Evolutionary conservation across 1,140 invertebrate species (phyloP).

Genomic region (Anadara kagoshimensis): DNA sequence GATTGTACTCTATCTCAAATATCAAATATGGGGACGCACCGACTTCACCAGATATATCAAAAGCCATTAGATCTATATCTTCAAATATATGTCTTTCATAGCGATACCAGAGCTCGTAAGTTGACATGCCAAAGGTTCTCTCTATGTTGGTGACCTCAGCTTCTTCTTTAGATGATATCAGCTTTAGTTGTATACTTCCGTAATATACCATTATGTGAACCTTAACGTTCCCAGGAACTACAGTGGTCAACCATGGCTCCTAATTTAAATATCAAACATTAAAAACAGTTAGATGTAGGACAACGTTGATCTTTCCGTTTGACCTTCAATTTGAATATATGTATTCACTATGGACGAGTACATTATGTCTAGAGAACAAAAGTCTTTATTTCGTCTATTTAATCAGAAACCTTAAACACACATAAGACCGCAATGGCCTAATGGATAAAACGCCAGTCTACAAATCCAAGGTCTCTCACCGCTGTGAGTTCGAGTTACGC

Average conservation of each 20-base stretch:
- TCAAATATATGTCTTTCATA: constrained; percentile 59
- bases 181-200: constrained; percentile 55
- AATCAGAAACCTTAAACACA: no score
- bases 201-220: constrained; percentile 58
- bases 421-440: no score
- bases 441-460: no score
- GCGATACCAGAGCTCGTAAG: constrained; percentile 36
- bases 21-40: constrained; percentile 64
- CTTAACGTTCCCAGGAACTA: constrained; percentile 46
- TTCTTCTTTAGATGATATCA: constrained; percentile 42
- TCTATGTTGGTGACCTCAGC: neutral
- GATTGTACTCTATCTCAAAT: constrained; percentile 55
- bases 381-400: no score
- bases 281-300: no score
- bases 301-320: no score
- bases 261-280: no score
- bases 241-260: constrained; percentile 55
- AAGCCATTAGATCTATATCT: constrained; percentile 58
- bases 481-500: no score
- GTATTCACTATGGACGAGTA: no score
- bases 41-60: constrained; percentile 63
- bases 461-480: no score
- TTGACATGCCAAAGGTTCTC: constrained; percentile 52
- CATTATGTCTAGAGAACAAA: no score
- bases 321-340: no score